phyloP scores from a whole-genome alignment of 2,888 invertebrate genomes.

The Maniola hyperantus region DNA sequence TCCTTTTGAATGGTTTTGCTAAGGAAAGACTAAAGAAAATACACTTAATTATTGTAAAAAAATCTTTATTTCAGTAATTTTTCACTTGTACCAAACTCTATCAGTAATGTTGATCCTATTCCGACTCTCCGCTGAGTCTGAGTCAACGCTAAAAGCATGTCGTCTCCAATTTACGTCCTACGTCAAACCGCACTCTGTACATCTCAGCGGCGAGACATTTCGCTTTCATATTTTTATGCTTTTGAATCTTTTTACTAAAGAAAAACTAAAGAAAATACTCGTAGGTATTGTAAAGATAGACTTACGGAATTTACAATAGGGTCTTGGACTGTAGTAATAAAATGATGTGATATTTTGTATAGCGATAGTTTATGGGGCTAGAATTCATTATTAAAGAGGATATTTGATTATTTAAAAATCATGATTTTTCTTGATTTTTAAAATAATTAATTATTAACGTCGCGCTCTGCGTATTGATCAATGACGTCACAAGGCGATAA shows the following conservation, averaged over 20 bases:
- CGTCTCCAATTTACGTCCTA: constrained; percentile 72
- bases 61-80: background rate
- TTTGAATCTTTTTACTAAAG: background rate
- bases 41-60: too few relatives aligned
- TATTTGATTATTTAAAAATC: too few relatives aligned
- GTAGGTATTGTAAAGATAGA: too few relatives aligned
- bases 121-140: constrained; percentile 55
- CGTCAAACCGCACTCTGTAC: constrained; percentile 61
- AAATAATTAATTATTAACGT: too few relatives aligned
- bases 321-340: too few relatives aligned
- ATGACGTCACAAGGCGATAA: too few relatives aligned
- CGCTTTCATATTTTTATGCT: constrained; percentile 46
- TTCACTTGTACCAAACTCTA: constrained; percentile 37
- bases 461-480: too few relatives aligned
- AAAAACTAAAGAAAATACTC: background rate
- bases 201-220: constrained; percentile 62
- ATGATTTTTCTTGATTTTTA: too few relatives aligned
- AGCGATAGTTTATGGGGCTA: too few relatives aligned
- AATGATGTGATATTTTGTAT: too few relatives aligned
- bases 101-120: constrained; percentile 56
- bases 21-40: background rate
- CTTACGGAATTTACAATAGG: too few relatives aligned
- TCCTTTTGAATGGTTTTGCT: background rate
- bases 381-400: too few relatives aligned
- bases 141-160: constrained; percentile 74